Conservation (phyloP, 2,888 invertebrate species). For the Mactromeris polynyma region DNA sequence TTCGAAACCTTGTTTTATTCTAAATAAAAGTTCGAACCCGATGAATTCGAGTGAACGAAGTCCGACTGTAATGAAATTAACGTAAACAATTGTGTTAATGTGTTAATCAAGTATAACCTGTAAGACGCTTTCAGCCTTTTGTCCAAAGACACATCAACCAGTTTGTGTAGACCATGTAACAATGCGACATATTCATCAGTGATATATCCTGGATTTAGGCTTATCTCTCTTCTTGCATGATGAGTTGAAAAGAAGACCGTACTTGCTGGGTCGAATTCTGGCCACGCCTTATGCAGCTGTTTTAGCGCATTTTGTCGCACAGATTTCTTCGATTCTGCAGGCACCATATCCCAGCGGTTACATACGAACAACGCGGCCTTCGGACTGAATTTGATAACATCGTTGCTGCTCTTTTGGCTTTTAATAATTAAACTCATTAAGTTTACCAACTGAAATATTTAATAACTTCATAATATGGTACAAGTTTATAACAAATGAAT, state of each 20-base stretch:
- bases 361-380: slow-evolving; percentile 83
- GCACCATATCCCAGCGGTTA: slow-evolving; percentile 83
- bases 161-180: slow-evolving; percentile 75
- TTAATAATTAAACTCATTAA: slow-evolving; percentile 78
- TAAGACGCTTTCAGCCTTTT: slow-evolving; percentile 76
- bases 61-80: too few relatives aligned
- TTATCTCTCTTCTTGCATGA: slow-evolving; percentile 66
- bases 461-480: neutral
- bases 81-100: too few relatives aligned
- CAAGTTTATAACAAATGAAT: too few relatives aligned
- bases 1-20: too few relatives aligned
- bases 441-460: slow-evolving; percentile 71
- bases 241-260: slow-evolving; percentile 77
- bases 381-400: slow-evolving; percentile 75
- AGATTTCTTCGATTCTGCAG: slow-evolving; percentile 62
- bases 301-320: slow-evolving; percentile 74
- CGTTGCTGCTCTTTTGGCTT: slow-evolving; percentile 67
- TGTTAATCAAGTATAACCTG: slow-evolving; percentile 74
- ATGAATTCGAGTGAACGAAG: too few relatives aligned
- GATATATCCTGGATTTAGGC: slow-evolving; percentile 74
- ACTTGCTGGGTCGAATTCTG: slow-evolving; percentile 73
- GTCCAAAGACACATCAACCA: slow-evolving; percentile 74
- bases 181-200: slow-evolving; percentile 74
- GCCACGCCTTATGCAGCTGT: slow-evolving; percentile 75
- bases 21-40: too few relatives aligned